Evolutionary conservation across 2,888 invertebrate species (phyloP).

Genomic region (Torymus auratus): DNA sequence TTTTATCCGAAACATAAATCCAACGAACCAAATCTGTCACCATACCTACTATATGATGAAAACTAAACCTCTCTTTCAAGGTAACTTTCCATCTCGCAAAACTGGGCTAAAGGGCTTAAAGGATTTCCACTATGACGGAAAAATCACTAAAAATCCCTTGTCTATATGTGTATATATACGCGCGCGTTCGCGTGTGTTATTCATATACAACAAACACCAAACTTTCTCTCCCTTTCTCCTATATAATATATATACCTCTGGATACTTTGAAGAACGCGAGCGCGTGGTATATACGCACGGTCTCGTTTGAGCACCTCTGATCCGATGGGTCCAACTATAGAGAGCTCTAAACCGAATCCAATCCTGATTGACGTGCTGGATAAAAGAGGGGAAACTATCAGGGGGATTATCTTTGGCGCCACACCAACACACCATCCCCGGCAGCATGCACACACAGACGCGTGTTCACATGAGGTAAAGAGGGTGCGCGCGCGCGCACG

Average conservation of each 20-base stretch:
- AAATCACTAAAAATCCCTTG: constrained; percentile 16
- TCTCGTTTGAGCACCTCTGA: constrained; percentile 70
- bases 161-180: not conserved
- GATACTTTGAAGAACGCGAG: not conserved
- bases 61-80: too few species aligned
- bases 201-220: not conserved
- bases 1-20: too few species aligned
- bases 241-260: too few species aligned
- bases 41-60: too few species aligned
- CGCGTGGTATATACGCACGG: not conserved
- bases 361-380: constrained; percentile 75
- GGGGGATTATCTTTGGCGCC: constrained; percentile 75
- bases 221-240: too few species aligned
- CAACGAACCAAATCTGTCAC: too few species aligned
- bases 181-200: not conserved
- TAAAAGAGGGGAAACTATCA: constrained; percentile 72
- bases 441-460: constrained; percentile 60
- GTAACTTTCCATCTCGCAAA: too few species aligned
- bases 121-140: constrained; percentile 27
- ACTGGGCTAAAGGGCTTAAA: constrained; percentile 10
- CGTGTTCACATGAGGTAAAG: not conserved
- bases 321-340: constrained; percentile 68
- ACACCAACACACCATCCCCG: constrained; percentile 59
- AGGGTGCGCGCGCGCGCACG: constrained; percentile 60
- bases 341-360: constrained; percentile 72